Percentiles rank a stretch among this genome's conserved stretches.
Evolutionary conservation across 2,113 vertebrate species (phyloP).

Genomic region (Stercorarius parasiticus): DNA sequence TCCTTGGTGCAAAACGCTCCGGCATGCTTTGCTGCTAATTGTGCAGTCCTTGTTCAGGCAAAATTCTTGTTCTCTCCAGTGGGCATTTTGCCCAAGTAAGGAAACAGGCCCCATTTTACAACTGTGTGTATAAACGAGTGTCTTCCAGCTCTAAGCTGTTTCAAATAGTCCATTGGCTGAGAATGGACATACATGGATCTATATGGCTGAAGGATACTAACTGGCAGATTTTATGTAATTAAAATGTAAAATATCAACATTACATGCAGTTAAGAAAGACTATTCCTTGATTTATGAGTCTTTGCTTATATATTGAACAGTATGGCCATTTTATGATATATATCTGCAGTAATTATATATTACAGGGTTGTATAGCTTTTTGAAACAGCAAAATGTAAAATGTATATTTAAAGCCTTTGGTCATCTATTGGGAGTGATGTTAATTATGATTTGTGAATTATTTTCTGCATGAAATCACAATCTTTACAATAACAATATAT

Average conservation of each 20-base stretch:
- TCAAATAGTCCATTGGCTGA: neutral
- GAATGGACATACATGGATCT: neutral
- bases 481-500: slow-evolving; percentile 70
- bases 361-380: slow-evolving; percentile 29
- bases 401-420: slow-evolving; percentile 36
- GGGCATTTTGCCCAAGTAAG: slow-evolving; percentile 13
- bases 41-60: neutral
- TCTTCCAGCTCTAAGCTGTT: neutral
- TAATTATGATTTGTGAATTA: slow-evolving; percentile 67
- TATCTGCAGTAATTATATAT: slow-evolving; percentile 8
- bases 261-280: neutral
- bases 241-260: neutral
- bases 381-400: slow-evolving; percentile 41
- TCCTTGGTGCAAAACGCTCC: neutral
- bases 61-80: neutral
- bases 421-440: neutral
- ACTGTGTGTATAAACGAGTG: neutral
- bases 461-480: slow-evolving; percentile 63
- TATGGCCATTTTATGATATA: neutral
- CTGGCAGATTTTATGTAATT: neutral
- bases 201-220: neutral
- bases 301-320: slow-evolving; percentile 23
- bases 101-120: slow-evolving; percentile 1
- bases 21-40: neutral
- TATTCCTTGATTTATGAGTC: neutral